Evolutionary conservation across 2,888 invertebrate genomes (phyloP).

Genomic region (Aleiodes testaceus): DNA sequence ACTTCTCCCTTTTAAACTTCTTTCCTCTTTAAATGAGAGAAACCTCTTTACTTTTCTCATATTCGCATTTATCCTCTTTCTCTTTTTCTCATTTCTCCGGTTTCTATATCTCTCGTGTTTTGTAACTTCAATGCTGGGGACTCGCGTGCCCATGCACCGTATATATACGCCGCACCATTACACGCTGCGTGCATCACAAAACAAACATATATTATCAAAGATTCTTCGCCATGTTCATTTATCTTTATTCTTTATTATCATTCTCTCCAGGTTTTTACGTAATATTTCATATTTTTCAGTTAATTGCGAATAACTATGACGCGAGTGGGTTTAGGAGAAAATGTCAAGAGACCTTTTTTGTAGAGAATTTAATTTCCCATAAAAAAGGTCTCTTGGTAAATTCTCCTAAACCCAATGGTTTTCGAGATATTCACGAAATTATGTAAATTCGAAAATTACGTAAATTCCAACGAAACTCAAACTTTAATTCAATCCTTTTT

Average conservation of each 20-base stretch:
- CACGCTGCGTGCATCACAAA: slow-evolving; percentile 41
- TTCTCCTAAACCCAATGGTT: too few relatives aligned
- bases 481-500: too few relatives aligned
- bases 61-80: slow-evolving; percentile 11
- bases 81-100: slow-evolving; percentile 20
- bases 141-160: slow-evolving; percentile 22
- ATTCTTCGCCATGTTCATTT: slow-evolving; percentile 22
- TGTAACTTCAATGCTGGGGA: slow-evolving; percentile 5
- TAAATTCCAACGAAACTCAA: too few relatives aligned
- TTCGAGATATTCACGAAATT: too few relatives aligned
- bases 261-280: too few relatives aligned
- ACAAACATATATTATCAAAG: slow-evolving; percentile 40
- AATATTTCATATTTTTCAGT: too few relatives aligned
- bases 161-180: slow-evolving; percentile 19
- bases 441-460: too few relatives aligned
- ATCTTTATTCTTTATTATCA: slow-evolving; percentile 13
- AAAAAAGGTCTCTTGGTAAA: too few relatives aligned
- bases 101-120: slow-evolving; percentile 32
- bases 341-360: too few relatives aligned
- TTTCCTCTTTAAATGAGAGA: neutral
- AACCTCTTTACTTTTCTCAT: slow-evolving; percentile 12
- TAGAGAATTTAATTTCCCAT: too few relatives aligned
- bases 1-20: neutral
- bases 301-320: too few relatives aligned
- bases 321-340: too few relatives aligned